phyloP scores from a whole-genome alignment of 92 coral and sea anemone genomes.

The Pocillopora grandis region DNA sequence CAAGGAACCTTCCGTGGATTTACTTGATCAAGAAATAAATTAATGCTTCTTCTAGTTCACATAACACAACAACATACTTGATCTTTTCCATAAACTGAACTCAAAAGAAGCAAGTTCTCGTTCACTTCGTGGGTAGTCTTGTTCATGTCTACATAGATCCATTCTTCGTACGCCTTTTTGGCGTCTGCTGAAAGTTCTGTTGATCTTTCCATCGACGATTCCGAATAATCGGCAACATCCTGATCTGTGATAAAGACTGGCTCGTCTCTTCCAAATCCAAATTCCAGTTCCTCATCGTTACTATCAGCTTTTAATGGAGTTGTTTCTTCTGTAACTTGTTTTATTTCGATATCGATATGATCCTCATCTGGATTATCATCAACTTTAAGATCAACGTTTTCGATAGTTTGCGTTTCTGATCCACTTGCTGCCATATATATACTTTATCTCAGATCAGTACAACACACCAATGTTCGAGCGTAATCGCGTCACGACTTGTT shows the following conservation, averaged over 20 bases:
- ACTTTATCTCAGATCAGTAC: background rate
- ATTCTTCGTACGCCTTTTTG: conserved; percentile 75
- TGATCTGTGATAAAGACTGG: conserved; percentile 19
- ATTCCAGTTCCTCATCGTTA: background rate
- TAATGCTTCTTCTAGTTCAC: conserved; percentile 21
- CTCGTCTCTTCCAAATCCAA: conserved; percentile 28
- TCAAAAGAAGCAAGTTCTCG: conserved; percentile 70
- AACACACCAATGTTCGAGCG: background rate
- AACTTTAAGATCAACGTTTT: conserved; percentile 34
- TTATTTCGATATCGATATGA: conserved; percentile 21
- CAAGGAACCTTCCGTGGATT: background rate
- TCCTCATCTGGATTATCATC: conserved; percentile 30
- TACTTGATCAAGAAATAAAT: background rate
- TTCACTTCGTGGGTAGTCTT: conserved; percentile 65
- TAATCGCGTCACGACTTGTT: background rate
- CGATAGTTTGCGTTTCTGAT: conserved; percentile 33
- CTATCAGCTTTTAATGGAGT: background rate
- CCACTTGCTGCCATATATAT: conserved; percentile 12
- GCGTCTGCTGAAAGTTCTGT: conserved; percentile 12
- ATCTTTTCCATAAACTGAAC: conserved; percentile 73
- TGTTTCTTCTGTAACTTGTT: conserved; percentile 38
- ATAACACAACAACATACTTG: conserved; percentile 67
- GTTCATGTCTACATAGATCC: conserved; percentile 79
- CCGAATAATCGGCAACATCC: conserved; percentile 22
- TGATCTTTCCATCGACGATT: conserved; percentile 20